phyloP scores from a whole-genome alignment of 2,888 invertebrate genomes.

The Epinotia brunnichana region DNA sequence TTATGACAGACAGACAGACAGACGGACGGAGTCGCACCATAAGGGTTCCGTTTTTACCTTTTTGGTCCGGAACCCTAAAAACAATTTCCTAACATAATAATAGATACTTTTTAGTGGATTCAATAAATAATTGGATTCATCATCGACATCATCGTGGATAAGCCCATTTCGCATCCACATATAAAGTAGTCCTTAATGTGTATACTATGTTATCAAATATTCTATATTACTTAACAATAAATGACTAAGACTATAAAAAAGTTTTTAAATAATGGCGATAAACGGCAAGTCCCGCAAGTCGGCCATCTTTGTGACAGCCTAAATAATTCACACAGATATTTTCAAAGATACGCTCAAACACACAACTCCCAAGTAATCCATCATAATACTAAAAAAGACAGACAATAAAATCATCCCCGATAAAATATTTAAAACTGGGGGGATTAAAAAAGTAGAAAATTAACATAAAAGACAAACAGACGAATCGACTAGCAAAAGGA shows the following conservation, averaged over 20 bases:
- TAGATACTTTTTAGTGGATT: too few relatives aligned
- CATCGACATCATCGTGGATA: too few relatives aligned
- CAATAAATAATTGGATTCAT: too few relatives aligned
- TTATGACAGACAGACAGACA: too few relatives aligned
- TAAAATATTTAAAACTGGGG: slow-evolving; percentile 65
- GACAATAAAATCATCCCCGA: slow-evolving; percentile 62
- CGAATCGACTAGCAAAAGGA: slow-evolving; percentile 66
- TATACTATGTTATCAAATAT: too few relatives aligned
- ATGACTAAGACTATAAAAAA: background rate
- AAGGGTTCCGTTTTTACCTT: too few relatives aligned
- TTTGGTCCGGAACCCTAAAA: too few relatives aligned
- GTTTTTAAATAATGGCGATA: background rate
- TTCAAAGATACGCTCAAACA: slow-evolving; percentile 18
- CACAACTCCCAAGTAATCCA: slow-evolving; percentile 27
- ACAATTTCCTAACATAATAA: too few relatives aligned
- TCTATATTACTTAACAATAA: too few relatives aligned
- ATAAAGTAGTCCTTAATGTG: too few relatives aligned
- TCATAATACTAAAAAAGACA: slow-evolving; percentile 38
- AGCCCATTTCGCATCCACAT: too few relatives aligned
- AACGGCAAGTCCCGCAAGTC: background rate
- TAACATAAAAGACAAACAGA: slow-evolving; percentile 77
- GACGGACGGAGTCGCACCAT: too few relatives aligned
- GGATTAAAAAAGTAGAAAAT: slow-evolving; percentile 70
- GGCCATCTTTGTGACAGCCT: slow-evolving; percentile 7
- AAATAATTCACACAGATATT: slow-evolving; percentile 14